Evolutionary conservation across 2,888 invertebrate species (phyloP).

Genomic region (Poecilus cupreus): DNA sequence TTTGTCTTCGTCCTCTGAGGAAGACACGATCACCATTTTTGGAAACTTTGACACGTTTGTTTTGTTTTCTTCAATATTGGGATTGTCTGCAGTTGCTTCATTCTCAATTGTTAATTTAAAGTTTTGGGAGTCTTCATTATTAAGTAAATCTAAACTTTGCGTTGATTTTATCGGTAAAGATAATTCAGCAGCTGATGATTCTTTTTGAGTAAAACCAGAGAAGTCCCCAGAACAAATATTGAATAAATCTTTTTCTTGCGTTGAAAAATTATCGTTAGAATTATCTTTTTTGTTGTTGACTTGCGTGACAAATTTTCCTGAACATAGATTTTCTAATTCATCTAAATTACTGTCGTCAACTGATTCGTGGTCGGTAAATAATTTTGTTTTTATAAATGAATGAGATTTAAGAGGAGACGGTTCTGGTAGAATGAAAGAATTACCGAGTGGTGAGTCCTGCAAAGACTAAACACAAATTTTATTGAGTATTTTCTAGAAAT

Average conservation of each 20-base stretch:
- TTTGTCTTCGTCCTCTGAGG: conserved; percentile 70
- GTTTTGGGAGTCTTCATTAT: conserved; percentile 49
- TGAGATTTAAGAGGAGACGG: conserved; percentile 66
- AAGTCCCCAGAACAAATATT: conserved; percentile 68
- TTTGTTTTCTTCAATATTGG: conserved; percentile 21
- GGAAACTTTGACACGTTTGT: neutral
- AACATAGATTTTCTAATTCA: conserved; percentile 76
- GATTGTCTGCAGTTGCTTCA: conserved; percentile 19
- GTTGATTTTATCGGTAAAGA: neutral
- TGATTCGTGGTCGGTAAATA: conserved; percentile 69
- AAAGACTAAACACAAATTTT: conserved; percentile 30
- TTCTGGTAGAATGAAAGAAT: conserved; percentile 64
- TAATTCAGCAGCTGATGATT: neutral
- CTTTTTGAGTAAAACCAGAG: conserved; percentile 5
- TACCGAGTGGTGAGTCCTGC: conserved; percentile 65
- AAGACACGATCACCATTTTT: conserved; percentile 64
- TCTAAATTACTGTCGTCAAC: conserved; percentile 66
- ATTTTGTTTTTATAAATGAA: conserved; percentile 69
- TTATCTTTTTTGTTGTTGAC: conserved; percentile 19
- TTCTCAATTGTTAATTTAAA: conserved; percentile 2
- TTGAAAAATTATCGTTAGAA: conserved; percentile 59
- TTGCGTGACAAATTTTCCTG: conserved; percentile 69
- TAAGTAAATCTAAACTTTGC: neutral
- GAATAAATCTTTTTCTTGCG: conserved; percentile 67
- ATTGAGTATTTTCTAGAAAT: neutral